phyloP scores from a whole-genome alignment of 2,113 vertebrate species.

The Hypanus sabinus region DNA sequence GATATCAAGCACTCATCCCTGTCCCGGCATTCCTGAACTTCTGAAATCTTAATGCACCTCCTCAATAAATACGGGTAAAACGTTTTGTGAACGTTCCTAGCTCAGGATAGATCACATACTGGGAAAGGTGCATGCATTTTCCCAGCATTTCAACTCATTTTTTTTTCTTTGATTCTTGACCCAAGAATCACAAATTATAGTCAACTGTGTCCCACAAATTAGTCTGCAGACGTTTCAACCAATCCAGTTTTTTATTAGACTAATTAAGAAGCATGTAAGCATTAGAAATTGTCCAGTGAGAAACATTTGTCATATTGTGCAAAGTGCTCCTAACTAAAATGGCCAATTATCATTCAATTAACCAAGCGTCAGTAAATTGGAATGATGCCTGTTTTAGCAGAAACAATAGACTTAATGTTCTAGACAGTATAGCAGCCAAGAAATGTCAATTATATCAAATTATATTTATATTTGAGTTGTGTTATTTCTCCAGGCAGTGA shows the following conservation, averaged over 20 bases:
- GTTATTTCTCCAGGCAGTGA: not conserved
- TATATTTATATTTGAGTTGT: not conserved
- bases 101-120: not conserved
- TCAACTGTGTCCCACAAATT: not conserved
- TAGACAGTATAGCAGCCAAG: not conserved
- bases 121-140: not conserved
- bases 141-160: not conserved
- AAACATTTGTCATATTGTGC: not conserved
- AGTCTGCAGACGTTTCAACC: not conserved
- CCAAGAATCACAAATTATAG: not conserved
- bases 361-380: not conserved
- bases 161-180: not conserved
- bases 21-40: too few relatives aligned
- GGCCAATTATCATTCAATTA: not conserved
- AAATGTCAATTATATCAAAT: not conserved
- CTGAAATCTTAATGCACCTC: too few relatives aligned
- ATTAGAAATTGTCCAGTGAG: not conserved
- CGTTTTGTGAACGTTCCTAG: not conserved
- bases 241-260: not conserved
- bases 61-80: too few relatives aligned
- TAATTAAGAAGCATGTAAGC: not conserved
- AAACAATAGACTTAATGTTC: not conserved
- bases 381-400: not conserved
- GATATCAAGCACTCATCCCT: too few relatives aligned
- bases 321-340: not conserved